phyloP scores from a whole-genome alignment of 2,888 invertebrate genomes.

The Chrysotoxum bicinctum region DNA sequence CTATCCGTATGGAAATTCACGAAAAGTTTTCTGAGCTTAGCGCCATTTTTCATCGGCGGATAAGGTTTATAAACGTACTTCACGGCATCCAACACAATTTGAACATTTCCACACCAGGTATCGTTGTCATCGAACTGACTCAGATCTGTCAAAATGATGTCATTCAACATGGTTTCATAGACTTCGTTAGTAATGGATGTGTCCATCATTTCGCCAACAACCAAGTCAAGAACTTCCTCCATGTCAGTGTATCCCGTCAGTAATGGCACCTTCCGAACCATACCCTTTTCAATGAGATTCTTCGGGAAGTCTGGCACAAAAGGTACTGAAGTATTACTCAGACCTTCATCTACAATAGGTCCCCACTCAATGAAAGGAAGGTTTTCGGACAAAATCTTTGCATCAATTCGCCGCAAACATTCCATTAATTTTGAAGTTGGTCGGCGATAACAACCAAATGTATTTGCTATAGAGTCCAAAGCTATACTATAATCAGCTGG shows the following conservation, averaged over 20 bases:
- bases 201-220: conserved; percentile 84
- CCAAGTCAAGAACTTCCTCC: conserved; percentile 88
- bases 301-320: conserved; percentile 88
- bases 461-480: conserved; percentile 85
- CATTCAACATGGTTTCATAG: conserved; percentile 85
- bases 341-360: conserved; percentile 88
- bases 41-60: conserved; percentile 85
- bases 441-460: conserved; percentile 87
- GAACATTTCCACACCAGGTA: conserved; percentile 85
- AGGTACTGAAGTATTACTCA: conserved; percentile 86
- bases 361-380: conserved; percentile 87
- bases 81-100: conserved; percentile 88
- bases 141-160: conserved; percentile 85
- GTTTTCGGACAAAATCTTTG: conserved; percentile 84
- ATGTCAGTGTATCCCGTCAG: conserved; percentile 91
- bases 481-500: conserved; percentile 85
- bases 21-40: conserved; percentile 85
- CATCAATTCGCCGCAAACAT: conserved; percentile 86
- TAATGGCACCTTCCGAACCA: conserved; percentile 87
- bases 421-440: conserved; percentile 87
- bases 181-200: conserved; percentile 83
- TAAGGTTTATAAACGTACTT: conserved; percentile 89
- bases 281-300: conserved; percentile 84
- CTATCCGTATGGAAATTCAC: conserved; percentile 89
- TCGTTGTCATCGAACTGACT: conserved; percentile 83